Evolutionary conservation across 2,888 invertebrate genomes (phyloP).

Genomic region (Drosophila kokeensis): DNA sequence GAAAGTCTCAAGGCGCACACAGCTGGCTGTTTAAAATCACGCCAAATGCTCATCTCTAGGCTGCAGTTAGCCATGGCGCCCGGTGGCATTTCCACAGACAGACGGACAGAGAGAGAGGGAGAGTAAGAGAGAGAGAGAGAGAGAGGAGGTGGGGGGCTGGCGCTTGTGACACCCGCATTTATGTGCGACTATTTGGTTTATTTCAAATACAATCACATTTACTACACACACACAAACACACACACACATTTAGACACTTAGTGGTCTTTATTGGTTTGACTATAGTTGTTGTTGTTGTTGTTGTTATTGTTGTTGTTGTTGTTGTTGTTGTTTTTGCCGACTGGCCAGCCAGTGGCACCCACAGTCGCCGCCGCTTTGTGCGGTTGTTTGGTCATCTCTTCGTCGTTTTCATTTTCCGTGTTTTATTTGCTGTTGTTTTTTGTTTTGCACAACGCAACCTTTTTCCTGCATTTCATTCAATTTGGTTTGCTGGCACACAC

Average conservation of each 20-base stretch:
- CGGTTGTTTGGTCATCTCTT: constrained; percentile 68
- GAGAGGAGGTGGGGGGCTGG: constrained; percentile 17
- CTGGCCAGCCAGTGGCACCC: constrained; percentile 66
- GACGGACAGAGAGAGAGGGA: no score
- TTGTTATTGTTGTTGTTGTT: constrained; percentile 23
- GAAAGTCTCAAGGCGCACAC: no score
- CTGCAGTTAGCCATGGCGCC: background rate
- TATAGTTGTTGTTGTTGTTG: constrained; percentile 34
- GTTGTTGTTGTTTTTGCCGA: constrained; percentile 19
- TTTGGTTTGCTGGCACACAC: constrained; percentile 57
- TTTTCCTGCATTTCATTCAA: constrained; percentile 75
- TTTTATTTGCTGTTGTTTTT: constrained; percentile 31
- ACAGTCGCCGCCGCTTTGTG: constrained; percentile 65
- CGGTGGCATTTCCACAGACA: background rate
- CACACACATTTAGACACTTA: constrained; percentile 74
- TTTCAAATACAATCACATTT: constrained; percentile 81
- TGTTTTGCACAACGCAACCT: constrained; percentile 51
- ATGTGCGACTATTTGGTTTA: constrained; percentile 81
- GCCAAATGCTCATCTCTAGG: constrained; percentile 27
- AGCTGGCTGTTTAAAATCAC: background rate
- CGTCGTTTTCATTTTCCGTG: constrained; percentile 34
- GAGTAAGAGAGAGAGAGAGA: background rate
- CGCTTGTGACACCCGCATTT: constrained; percentile 76
- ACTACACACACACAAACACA: constrained; percentile 27
- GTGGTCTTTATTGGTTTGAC: constrained; percentile 80